Conservation (phyloP, 2,113 vertebrate species). For the Varanus komodoensis region DNA sequence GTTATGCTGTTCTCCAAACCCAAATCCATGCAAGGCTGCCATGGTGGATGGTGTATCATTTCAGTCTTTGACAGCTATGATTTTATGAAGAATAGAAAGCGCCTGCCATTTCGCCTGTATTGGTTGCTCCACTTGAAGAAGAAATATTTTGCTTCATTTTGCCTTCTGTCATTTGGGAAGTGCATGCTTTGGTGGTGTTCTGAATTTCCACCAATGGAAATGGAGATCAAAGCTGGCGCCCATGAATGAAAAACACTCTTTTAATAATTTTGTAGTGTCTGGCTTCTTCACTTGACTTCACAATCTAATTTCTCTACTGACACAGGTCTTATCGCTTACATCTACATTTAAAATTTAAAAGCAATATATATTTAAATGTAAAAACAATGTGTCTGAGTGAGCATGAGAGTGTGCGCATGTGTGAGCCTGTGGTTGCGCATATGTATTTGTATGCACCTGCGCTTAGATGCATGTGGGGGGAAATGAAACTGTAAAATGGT, state of each 20-base stretch:
- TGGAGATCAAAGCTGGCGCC: slow-evolving; percentile 29
- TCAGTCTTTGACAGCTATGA: background rate
- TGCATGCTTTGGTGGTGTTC: slow-evolving; percentile 38
- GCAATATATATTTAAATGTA: slow-evolving; percentile 78
- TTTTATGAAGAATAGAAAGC: background rate
- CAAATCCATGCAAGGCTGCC: background rate
- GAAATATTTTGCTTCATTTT: background rate
- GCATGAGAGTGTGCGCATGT: background rate
- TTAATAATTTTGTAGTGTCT: slow-evolving; percentile 73
- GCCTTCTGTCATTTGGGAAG: slow-evolving; percentile 1
- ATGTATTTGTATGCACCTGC: background rate
- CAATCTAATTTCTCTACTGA: slow-evolving; percentile 77
- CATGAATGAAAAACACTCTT: slow-evolving; percentile 65
- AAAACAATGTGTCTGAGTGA: slow-evolving; percentile 60
- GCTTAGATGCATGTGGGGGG: background rate
- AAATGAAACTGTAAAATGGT: slow-evolving; percentile 30
- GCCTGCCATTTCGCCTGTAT: background rate
- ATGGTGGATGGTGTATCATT: background rate
- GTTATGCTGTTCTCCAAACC: background rate
- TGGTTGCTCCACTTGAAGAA: background rate
- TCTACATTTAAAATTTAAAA: slow-evolving; percentile 77
- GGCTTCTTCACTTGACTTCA: slow-evolving; percentile 78
- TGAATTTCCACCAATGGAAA: slow-evolving; percentile 57
- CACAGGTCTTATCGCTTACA: slow-evolving; percentile 67
- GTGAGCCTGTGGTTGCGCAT: accelerated